Conservation (phyloP, 2,113 vertebrate species). For the Misgurnus anguillicaudatus region DNA sequence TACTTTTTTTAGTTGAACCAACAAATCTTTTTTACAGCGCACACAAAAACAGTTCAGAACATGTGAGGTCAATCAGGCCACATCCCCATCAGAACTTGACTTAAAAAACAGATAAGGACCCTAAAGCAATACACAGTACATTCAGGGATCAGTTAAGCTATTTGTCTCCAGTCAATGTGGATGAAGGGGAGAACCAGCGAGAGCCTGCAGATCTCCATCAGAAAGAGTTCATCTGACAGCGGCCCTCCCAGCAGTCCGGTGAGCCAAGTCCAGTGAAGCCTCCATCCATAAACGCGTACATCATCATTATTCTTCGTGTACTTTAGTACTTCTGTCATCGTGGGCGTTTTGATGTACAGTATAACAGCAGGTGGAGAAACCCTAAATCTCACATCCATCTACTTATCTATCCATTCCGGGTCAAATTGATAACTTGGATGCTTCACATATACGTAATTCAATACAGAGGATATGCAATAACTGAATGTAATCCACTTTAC, state of each 20-base stretch:
- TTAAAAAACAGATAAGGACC: not conserved
- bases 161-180: constrained; percentile 1
- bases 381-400: constrained; percentile 46
- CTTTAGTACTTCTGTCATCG: constrained; percentile 39
- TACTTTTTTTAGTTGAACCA: too few species aligned
- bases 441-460: constrained; percentile 65
- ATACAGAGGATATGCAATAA: constrained; percentile 51
- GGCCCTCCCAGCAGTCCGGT: constrained; percentile 35
- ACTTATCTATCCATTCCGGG: constrained; percentile 57
- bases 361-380: constrained; percentile 32
- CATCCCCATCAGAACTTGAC: not conserved
- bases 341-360: constrained; percentile 14
- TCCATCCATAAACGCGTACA: constrained; percentile 19
- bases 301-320: not conserved
- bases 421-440: constrained; percentile 70
- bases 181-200: not conserved
- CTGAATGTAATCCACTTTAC: constrained; percentile 69
- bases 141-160: not conserved
- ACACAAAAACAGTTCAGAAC: not conserved
- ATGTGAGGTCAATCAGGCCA: not conserved
- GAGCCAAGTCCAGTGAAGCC: constrained; percentile 21
- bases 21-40: too few species aligned
- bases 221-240: constrained; percentile 24
- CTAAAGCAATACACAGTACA: not conserved
- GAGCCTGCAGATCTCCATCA: constrained; percentile 16